These are phyloP conservation scores for Prionace glauca DNA, from an alignment of 2,797 vertebrate genomes.

Conservation along the genomic window DNA sequence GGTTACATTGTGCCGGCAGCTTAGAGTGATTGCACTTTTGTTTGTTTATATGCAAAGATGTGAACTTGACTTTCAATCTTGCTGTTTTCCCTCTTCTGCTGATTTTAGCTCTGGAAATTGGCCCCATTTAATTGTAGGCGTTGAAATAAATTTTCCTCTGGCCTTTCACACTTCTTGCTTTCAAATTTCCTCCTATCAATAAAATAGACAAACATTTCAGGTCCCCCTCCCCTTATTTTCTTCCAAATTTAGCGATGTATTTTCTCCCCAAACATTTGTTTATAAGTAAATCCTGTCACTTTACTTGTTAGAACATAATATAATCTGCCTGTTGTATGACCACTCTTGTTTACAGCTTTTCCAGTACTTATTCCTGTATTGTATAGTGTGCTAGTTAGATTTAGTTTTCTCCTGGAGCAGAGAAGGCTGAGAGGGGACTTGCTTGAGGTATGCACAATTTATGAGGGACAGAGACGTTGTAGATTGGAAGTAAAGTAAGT, in stretches of 20 bases:
- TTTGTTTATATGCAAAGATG: background rate
- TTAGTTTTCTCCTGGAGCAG: background rate
- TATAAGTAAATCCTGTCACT: background rate
- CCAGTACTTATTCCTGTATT: background rate
- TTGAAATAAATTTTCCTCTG: background rate
- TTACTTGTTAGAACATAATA: background rate
- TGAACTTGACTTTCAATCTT: background rate
- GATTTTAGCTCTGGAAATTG: background rate
- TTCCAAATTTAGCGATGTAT: background rate
- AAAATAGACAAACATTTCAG: background rate
- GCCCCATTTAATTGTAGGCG: background rate
- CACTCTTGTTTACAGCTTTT: background rate
- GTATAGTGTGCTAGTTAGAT: background rate
- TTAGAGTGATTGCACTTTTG: background rate
- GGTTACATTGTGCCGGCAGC: background rate
- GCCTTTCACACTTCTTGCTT: background rate
- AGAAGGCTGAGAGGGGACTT: no score
- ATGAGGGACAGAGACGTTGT: no score
- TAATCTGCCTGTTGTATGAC: background rate
- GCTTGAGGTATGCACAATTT: no score
- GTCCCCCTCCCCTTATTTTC: background rate
- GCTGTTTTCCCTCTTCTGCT: background rate
- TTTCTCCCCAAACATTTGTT: background rate
- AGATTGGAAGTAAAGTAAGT: no score
- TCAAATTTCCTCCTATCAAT: background rate